Evolutionary conservation across 2,797 vertebrate genomes (phyloP).

Genomic region (Gobionotothen gibberifrons): DNA sequence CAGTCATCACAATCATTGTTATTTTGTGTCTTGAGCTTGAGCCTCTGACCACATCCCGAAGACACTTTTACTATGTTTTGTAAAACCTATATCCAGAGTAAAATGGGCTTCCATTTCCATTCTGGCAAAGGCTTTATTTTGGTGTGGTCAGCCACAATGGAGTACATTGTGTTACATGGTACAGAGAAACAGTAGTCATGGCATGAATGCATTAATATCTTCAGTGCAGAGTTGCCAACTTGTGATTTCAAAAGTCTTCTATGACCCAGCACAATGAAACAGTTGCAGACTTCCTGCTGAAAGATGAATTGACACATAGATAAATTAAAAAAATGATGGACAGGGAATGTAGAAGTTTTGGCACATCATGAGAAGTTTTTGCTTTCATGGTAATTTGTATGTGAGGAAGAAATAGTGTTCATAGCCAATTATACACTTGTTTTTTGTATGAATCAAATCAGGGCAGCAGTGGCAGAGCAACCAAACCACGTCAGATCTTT

Average conservation of each 20-base stretch:
- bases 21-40: slow-evolving; percentile 45
- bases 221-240: neutral
- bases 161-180: neutral
- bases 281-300: slow-evolving; percentile 20
- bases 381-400: neutral
- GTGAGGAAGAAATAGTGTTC: neutral
- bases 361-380: neutral
- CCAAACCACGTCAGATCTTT: slow-evolving; percentile 43
- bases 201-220: neutral
- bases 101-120: slow-evolving; percentile 49
- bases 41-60: slow-evolving; percentile 26
- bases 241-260: slow-evolving; percentile 11
- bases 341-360: fast-evolving
- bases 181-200: neutral
- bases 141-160: slow-evolving; percentile 43
- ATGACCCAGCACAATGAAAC: neutral
- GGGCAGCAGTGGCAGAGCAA: neutral
- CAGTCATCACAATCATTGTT: slow-evolving; percentile 60
- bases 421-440: neutral
- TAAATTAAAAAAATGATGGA: neutral
- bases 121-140: slow-evolving; percentile 39
- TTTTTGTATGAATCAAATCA: slow-evolving; percentile 15
- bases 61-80: slow-evolving; percentile 35
- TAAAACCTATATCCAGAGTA: slow-evolving; percentile 51
- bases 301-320: slow-evolving; percentile 16